phyloP scores from a whole-genome alignment of 2,113 vertebrate species.

The Lampris megalopsis region DNA sequence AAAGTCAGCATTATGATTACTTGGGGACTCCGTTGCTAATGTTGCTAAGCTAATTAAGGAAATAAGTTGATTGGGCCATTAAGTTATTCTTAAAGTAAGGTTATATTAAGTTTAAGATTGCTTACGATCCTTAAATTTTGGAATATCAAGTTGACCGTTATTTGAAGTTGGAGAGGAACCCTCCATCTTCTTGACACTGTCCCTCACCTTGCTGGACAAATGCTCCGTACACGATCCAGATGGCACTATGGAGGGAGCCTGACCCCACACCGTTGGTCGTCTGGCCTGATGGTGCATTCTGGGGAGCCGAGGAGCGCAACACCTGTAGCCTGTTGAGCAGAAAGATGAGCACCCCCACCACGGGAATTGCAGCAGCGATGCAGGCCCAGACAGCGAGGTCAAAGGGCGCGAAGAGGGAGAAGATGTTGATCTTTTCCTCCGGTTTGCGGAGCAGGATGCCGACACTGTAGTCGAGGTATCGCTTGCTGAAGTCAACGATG shows the following conservation, averaged over 20 bases:
- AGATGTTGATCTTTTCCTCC: slow-evolving; percentile 97
- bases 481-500: slow-evolving; percentile 98
- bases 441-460: slow-evolving; percentile 94
- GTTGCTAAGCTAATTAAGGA: too few relatives aligned
- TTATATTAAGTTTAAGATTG: too few relatives aligned
- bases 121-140: too few relatives aligned
- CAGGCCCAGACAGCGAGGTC: slow-evolving; percentile 98
- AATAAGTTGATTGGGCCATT: too few relatives aligned
- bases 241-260: slow-evolving; percentile 92
- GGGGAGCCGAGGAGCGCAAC: slow-evolving; percentile 77
- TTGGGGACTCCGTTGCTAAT: too few relatives aligned
- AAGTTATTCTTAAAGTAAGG: too few relatives aligned
- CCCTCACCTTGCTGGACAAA: slow-evolving; percentile 95
- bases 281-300: slow-evolving; percentile 77
- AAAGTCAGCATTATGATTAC: too few relatives aligned
- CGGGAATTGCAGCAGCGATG: slow-evolving; percentile 92
- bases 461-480: slow-evolving; percentile 97
- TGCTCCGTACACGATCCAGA: slow-evolving; percentile 97
- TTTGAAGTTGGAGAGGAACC: too few relatives aligned
- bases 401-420: slow-evolving; percentile 95
- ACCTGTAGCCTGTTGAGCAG: slow-evolving; percentile 94
- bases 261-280: slow-evolving; percentile 74
- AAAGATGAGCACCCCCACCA: slow-evolving; percentile 95
- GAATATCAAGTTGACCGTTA: too few relatives aligned
- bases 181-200: too few relatives aligned